A percentile compares a stretch with the other conserved stretches of the same genome.
These are phyloP conservation scores for Echinops telfairi DNA, from an alignment of 2,113 vertebrate species.

Conservation along the genomic window DNA sequence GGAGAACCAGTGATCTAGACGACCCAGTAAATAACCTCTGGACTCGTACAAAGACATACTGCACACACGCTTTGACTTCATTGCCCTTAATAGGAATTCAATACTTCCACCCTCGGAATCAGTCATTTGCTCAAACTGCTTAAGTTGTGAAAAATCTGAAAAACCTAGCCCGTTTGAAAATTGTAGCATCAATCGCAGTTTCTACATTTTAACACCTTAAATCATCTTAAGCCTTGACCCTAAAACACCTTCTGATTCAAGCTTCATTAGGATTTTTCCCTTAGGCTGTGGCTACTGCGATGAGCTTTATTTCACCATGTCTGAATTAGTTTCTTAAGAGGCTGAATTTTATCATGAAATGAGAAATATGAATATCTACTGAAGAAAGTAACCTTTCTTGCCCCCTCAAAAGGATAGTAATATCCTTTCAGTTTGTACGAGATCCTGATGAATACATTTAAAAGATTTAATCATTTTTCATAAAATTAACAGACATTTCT, in stretches of 20 bases:
- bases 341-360: constrained; percentile 76
- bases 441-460: constrained; percentile 76
- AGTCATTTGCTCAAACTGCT: constrained; percentile 76
- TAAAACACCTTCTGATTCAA: constrained; percentile 73
- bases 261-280: constrained; percentile 76
- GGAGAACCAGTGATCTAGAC: constrained; percentile 32
- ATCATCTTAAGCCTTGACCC: constrained; percentile 66
- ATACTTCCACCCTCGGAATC: constrained; percentile 65
- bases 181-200: constrained; percentile 52
- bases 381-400: constrained; percentile 67
- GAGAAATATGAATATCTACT: constrained; percentile 78
- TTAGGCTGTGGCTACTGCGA: constrained; percentile 51
- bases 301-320: constrained; percentile 67
- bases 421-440: constrained; percentile 74
- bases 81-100: constrained; percentile 62
- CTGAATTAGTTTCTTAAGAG: constrained; percentile 80
- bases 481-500: constrained; percentile 79
- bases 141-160: constrained; percentile 68
- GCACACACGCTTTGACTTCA: constrained; percentile 46
- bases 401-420: constrained; percentile 40
- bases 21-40: constrained; percentile 67
- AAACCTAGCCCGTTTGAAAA: constrained; percentile 70
- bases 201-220: constrained; percentile 69
- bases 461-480: not conserved
- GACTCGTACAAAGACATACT: constrained; percentile 34